phyloP scores from a whole-genome alignment of 2,888 invertebrate genomes.

The Polydesmus complanatus region DNA sequence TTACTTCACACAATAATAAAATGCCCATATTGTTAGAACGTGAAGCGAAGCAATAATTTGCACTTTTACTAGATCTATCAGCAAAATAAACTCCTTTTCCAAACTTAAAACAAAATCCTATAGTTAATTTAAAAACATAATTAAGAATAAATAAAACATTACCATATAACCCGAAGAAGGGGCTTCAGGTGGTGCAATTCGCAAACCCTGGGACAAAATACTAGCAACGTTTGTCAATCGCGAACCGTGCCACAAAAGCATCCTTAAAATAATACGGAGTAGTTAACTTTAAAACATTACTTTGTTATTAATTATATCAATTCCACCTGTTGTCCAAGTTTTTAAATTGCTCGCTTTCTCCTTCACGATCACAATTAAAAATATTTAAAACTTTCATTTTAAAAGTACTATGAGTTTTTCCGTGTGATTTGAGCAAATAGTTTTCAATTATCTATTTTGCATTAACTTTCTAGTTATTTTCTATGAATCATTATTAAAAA shows the following conservation, averaged over 20 bases:
- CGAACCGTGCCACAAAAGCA: slow-evolving; percentile 39
- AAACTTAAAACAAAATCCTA: slow-evolving; percentile 12
- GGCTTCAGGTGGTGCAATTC: slow-evolving; percentile 40
- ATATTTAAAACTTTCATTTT: slow-evolving; percentile 34
- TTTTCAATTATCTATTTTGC: slow-evolving; percentile 34
- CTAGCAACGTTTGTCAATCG: slow-evolving; percentile 38
- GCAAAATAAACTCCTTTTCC: slow-evolving; percentile 35
- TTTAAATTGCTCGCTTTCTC: slow-evolving; percentile 29
- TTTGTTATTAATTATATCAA: slow-evolving; percentile 6
- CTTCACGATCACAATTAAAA: slow-evolving; percentile 30
- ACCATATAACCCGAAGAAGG: slow-evolving; percentile 40
- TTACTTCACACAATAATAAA: slow-evolving; percentile 38
- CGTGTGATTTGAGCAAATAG: slow-evolving; percentile 36
- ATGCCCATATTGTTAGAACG: slow-evolving; percentile 32
- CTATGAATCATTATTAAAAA: no score
- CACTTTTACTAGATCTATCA: slow-evolving; percentile 41
- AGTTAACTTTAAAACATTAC: slow-evolving; percentile 5
- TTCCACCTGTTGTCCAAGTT: slow-evolving; percentile 35
- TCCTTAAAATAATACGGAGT: slow-evolving; percentile 23
- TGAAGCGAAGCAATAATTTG: slow-evolving; percentile 36
- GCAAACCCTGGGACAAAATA: slow-evolving; percentile 37
- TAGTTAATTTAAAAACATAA: not conserved
- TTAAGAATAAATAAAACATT: not conserved
- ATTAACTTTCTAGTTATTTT: no score
- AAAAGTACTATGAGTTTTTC: slow-evolving; percentile 35